Percentiles rank a stretch among this genome's conserved stretches.
Conservation (phyloP, 2,888 invertebrate species). For the Chloroclystis v-ata region DNA sequence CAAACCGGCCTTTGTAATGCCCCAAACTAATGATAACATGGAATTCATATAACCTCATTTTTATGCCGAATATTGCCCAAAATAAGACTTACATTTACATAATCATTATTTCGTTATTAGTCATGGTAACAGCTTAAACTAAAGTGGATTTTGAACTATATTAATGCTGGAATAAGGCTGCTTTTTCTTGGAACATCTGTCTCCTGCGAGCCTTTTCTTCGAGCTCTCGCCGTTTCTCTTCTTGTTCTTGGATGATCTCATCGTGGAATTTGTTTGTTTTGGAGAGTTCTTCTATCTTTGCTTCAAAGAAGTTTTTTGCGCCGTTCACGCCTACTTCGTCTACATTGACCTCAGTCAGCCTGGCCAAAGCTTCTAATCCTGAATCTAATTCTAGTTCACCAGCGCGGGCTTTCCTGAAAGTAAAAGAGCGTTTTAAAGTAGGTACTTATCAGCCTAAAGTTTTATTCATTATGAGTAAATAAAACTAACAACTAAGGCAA, state of each 20-base stretch:
- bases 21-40: no score
- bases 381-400: conserved; percentile 93
- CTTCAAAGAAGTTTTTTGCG: conserved; percentile 97
- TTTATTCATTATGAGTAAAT: no score
- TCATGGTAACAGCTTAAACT: conserved; percentile 73
- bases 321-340: conserved; percentile 96
- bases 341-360: conserved; percentile 93
- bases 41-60: background rate
- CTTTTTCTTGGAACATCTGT: conserved; percentile 92
- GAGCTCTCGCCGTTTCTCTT: conserved; percentile 88
- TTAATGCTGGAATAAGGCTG: conserved; percentile 84
- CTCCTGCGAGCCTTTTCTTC: conserved; percentile 89
- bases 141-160: conserved; percentile 39
- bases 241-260: conserved; percentile 95
- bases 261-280: conserved; percentile 93
- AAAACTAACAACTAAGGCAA: no score
- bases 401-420: conserved; percentile 89
- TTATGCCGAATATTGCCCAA: background rate
- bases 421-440: background rate
- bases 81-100: conserved; percentile 21
- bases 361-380: conserved; percentile 90
- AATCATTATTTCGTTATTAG: conserved; percentile 37
- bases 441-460: no score
- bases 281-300: conserved; percentile 93
- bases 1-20: no score